Percentiles rank a stretch among this genome's conserved stretches.
phyloP scores from a whole-genome alignment of 64 coral and sea anemone genomes.

The Montipora efflorescens region DNA sequence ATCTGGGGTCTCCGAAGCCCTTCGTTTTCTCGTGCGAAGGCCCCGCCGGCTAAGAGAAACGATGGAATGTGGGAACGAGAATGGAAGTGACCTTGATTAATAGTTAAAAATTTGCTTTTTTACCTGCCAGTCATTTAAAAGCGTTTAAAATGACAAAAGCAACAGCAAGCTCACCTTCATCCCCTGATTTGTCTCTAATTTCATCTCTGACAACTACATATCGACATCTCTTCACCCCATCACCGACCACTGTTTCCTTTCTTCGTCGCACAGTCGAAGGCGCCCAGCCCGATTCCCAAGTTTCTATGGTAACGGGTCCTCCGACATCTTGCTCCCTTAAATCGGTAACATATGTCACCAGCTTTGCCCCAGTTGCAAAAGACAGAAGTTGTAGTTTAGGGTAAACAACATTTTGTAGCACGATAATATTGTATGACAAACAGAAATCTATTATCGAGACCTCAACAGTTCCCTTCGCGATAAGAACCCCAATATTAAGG shows the following conservation, averaged over 20 bases:
- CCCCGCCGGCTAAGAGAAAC: too few species aligned
- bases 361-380: neutral
- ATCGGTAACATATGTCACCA: slow-evolving; percentile 51
- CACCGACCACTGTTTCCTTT: neutral
- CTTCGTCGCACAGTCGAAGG: neutral
- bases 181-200: neutral
- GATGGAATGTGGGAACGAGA: too few species aligned
- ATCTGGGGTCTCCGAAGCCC: too few species aligned
- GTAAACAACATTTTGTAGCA: slow-evolving; percentile 24
- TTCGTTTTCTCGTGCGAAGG: too few species aligned
- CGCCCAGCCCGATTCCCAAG: slow-evolving; percentile 25
- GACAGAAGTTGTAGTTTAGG: slow-evolving; percentile 46
- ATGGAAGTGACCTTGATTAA: too few species aligned
- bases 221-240: neutral
- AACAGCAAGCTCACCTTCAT: neutral
- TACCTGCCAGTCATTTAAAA: too few species aligned
- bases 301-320: slow-evolving; percentile 45
- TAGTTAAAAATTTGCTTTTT: too few species aligned
- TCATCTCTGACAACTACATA: slow-evolving; percentile 23
- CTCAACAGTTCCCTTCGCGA: slow-evolving; percentile 44
- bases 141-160: neutral
- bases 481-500: slow-evolving; percentile 39
- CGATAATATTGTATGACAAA: slow-evolving; percentile 30
- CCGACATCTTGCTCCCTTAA: slow-evolving; percentile 45
- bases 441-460: slow-evolving; percentile 34